A percentile compares a stretch with the other conserved stretches of the same genome.
phyloP scores from a whole-genome alignment of 2,113 vertebrate genomes.

The Ceyx melanurus region DNA sequence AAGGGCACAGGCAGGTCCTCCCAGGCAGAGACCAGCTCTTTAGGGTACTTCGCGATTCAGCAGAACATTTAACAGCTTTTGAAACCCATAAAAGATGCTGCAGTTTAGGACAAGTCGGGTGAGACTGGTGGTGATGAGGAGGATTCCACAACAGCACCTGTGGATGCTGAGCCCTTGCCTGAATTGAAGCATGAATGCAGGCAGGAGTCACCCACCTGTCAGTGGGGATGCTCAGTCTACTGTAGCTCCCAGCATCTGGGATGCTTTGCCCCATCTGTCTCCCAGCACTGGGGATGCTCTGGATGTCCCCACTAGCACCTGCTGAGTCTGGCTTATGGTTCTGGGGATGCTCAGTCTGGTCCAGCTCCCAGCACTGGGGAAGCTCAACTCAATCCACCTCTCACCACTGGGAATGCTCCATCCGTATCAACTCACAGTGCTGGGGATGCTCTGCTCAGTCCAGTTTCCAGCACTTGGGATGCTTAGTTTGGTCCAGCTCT shows the following conservation, averaged over 20 bases:
- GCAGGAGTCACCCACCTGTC: not conserved
- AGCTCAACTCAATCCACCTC: no score
- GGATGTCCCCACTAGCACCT: no score
- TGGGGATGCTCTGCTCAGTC: not conserved
- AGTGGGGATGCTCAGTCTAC: not conserved
- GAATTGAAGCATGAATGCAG: not conserved
- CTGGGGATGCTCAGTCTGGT: not conserved
- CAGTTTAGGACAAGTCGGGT: accelerated
- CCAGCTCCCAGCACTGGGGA: not conserved
- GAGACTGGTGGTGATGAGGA: not conserved
- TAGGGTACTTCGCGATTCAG: not conserved
- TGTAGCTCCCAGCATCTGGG: not conserved
- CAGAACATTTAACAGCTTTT: not conserved
- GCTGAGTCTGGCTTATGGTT: not conserved
- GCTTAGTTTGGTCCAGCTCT: not conserved
- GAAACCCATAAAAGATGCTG: not conserved
- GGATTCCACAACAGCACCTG: not conserved
- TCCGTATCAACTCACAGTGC: not conserved
- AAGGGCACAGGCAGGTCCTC: not conserved
- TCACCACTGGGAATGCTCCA: not conserved
- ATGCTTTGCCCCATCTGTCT: not conserved
- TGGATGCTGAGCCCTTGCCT: not conserved
- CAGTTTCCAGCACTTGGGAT: not conserved
- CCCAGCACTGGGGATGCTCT: no score
- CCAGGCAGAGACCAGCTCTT: not conserved